These are phyloP conservation scores for Rhabdomys dilectus DNA, from an alignment of 2,113 vertebrate species.

Conservation along the genomic window DNA sequence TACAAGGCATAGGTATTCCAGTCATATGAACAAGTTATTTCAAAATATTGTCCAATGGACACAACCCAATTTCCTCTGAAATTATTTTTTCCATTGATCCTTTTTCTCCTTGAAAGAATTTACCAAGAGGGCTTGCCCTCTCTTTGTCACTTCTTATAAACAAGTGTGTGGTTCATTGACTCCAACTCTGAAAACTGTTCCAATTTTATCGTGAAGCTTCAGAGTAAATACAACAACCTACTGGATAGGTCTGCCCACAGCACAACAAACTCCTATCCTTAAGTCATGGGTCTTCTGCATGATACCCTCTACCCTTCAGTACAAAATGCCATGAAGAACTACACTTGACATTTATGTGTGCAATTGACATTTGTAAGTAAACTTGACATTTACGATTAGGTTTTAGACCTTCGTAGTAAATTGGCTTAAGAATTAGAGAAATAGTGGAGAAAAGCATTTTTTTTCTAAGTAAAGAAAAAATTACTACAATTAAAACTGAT, in stretches of 20 bases:
- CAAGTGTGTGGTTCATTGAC: constrained; percentile 62
- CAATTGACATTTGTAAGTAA: constrained; percentile 74
- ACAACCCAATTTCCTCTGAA: constrained; percentile 62
- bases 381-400: constrained; percentile 76
- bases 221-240: constrained; percentile 53
- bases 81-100: constrained; percentile 53
- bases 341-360: constrained; percentile 74
- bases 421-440: constrained; percentile 62
- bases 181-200: constrained; percentile 61
- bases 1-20: constrained; percentile 1
- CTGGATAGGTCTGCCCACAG: constrained; percentile 16
- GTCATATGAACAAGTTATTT: constrained; percentile 49
- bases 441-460: constrained; percentile 31
- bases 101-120: constrained; percentile 62
- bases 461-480: constrained; percentile 38
- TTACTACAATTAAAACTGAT: constrained; percentile 49
- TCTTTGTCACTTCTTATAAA: constrained; percentile 62
- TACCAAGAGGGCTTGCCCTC: constrained; percentile 44
- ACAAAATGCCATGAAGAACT: constrained; percentile 53
- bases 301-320: constrained; percentile 36
- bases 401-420: constrained; percentile 56
- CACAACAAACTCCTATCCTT: constrained; percentile 43
- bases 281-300: background rate
- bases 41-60: constrained; percentile 38
- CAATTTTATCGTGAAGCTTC: constrained; percentile 19